A percentile compares a stretch with the other conserved stretches of the same genome.
These are phyloP conservation scores for Tetraneura akinire DNA, from an alignment of 1,140 invertebrate species.

Conservation along the genomic window DNA sequence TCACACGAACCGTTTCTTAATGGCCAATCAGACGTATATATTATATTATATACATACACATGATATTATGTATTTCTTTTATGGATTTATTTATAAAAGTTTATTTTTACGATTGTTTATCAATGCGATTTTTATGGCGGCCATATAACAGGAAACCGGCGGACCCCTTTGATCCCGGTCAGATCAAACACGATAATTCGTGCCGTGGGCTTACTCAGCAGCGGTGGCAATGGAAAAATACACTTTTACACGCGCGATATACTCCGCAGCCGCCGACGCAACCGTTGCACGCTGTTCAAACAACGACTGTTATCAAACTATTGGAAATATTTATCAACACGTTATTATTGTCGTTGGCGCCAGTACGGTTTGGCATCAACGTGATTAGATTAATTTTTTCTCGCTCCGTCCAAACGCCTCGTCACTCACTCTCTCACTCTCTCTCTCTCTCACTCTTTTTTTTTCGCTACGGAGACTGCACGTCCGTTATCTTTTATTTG, in stretches of 20 bases:
- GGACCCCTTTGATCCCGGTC: conserved; percentile 49
- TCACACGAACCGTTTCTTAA: conserved; percentile 26
- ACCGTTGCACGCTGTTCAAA: background rate
- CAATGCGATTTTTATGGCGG: conserved; percentile 51
- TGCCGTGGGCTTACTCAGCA: conserved; percentile 35
- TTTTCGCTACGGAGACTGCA: too few species aligned
- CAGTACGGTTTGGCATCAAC: background rate
- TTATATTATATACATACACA: too few species aligned
- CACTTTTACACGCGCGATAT: background rate
- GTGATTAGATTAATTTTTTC: background rate
- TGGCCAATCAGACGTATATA: conserved; percentile 42
- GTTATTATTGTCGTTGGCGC: conserved; percentile 26
- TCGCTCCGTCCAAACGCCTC: background rate
- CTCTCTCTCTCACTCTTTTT: too few species aligned
- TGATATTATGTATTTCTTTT: too few species aligned
- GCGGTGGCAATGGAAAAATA: conserved; percentile 7
- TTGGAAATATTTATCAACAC: conserved; percentile 23
- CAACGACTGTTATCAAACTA: conserved; percentile 1
- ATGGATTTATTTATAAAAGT: conserved; percentile 51
- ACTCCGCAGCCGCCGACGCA: background rate
- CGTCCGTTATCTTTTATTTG: too few species aligned
- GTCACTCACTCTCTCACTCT: background rate
- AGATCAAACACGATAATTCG: conserved; percentile 51
- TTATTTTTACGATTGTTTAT: conserved; percentile 52
- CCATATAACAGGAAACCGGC: conserved; percentile 49